These are phyloP conservation scores for Hylia prasina DNA, from an alignment of 2,113 vertebrate species.

Conservation along the genomic window DNA sequence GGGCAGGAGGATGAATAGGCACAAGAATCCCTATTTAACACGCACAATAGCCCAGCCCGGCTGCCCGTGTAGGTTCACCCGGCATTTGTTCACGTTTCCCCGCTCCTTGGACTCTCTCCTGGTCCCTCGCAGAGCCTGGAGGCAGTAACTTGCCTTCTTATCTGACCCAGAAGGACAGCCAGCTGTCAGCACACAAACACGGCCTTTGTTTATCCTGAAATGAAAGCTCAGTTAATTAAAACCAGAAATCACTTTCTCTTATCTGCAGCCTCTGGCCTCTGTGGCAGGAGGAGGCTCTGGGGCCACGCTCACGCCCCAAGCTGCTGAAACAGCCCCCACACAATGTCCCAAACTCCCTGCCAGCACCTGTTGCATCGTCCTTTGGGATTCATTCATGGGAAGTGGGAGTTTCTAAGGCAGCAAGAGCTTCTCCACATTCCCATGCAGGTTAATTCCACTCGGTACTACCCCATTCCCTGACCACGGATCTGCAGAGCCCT, in stretches of 20 bases:
- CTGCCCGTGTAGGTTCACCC: not conserved
- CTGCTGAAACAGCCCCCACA: not conserved
- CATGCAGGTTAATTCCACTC: not conserved
- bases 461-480: rapidly evolving
- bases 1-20: not conserved
- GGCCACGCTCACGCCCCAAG: rapidly evolving
- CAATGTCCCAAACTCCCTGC: not conserved
- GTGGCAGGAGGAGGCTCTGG: not conserved
- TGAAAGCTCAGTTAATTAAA: conserved; percentile 59
- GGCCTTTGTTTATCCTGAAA: conserved; percentile 54
- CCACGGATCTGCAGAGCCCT: not conserved
- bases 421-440: not conserved
- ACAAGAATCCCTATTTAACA: not conserved
- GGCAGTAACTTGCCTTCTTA: conserved; percentile 52
- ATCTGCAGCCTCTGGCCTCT: conserved; percentile 46
- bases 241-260: conserved; percentile 29
- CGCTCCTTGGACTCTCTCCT: conserved; percentile 4
- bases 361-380: not conserved
- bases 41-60: not conserved
- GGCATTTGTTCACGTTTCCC: not conserved
- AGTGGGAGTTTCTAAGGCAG: not conserved
- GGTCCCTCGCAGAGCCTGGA: conserved; percentile 11
- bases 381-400: rapidly evolving
- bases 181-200: conserved; percentile 55
- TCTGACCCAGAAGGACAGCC: conserved; percentile 58